Conservation (phyloP, 2,888 invertebrate genomes). For the Eilema caniola region DNA sequence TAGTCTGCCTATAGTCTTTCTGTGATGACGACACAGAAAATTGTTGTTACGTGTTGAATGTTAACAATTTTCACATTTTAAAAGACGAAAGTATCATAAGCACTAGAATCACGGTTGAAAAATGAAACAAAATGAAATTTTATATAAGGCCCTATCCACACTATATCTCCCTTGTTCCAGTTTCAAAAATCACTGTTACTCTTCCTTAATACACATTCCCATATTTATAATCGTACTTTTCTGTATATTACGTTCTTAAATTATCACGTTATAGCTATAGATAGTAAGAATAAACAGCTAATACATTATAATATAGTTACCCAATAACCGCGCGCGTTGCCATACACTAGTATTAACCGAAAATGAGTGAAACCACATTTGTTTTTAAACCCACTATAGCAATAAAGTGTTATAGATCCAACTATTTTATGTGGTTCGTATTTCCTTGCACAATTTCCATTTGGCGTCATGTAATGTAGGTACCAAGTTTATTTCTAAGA, state of each 20-base stretch:
- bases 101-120: constrained; percentile 57
- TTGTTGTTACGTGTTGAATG: constrained; percentile 81
- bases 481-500: constrained; percentile 34
- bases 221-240: constrained; percentile 64
- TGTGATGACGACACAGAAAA: constrained; percentile 60
- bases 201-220: constrained; percentile 71
- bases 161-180: constrained; percentile 29
- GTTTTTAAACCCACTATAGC: constrained; percentile 38
- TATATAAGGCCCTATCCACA: neutral
- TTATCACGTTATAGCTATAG: constrained; percentile 59
- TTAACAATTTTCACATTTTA: constrained; percentile 73
- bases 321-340: constrained; percentile 79
- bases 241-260: constrained; percentile 73
- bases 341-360: constrained; percentile 68
- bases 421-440: constrained; percentile 22
- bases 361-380: constrained; percentile 38
- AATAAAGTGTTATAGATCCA: constrained; percentile 17
- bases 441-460: constrained; percentile 32
- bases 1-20: constrained; percentile 57
- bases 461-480: constrained; percentile 30
- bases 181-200: constrained; percentile 39
- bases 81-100: constrained; percentile 54
- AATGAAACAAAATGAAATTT: constrained; percentile 35
- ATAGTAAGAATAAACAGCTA: constrained; percentile 54
- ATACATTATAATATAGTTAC: constrained; percentile 76